A percentile compares a stretch with the other conserved stretches of the same genome.
Conservation (phyloP, 92 coral and sea anemone species). For the Phenganax marumi region DNA sequence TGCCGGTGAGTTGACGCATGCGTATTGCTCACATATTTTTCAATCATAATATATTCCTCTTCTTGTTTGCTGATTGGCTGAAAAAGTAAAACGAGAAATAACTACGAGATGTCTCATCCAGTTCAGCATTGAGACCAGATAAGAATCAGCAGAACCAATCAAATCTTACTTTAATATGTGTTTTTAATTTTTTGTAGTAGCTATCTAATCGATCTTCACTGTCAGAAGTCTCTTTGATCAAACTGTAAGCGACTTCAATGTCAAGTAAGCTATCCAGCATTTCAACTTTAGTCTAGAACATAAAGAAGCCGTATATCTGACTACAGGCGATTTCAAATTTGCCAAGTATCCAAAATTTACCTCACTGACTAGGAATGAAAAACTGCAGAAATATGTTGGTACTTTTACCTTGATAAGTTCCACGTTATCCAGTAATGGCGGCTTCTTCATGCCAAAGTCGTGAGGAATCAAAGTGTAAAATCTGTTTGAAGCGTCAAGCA, state of each 20-base stretch:
- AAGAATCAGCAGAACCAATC: background rate
- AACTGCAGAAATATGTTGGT: background rate
- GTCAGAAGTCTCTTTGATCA: conserved; percentile 78
- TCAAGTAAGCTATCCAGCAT: conserved; percentile 94
- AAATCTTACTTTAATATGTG: conserved; percentile 74
- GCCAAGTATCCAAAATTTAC: no score
- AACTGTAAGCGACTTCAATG: conserved; percentile 96
- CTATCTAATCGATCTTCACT: conserved; percentile 87
- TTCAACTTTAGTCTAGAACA: conserved; percentile 77
- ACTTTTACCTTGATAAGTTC: conserved; percentile 79
- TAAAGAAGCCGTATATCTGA: background rate
- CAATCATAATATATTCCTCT: conserved; percentile 66
- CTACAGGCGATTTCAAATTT: no score
- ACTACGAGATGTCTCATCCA: background rate
- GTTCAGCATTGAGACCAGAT: background rate
- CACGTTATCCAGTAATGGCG: conserved; percentile 80
- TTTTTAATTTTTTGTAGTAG: conserved; percentile 84
- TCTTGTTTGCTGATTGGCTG: conserved; percentile 72
- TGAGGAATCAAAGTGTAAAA: conserved; percentile 96
- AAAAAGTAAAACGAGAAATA: conserved; percentile 13
- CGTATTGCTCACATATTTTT: conserved; percentile 81
- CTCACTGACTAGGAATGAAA: no score
- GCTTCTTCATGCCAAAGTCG: conserved; percentile 97
- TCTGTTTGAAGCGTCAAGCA: conserved; percentile 91
- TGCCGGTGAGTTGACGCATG: conserved; percentile 89